Conservation (phyloP, 2,797 vertebrate species). For the Thamnophis elegans region DNA sequence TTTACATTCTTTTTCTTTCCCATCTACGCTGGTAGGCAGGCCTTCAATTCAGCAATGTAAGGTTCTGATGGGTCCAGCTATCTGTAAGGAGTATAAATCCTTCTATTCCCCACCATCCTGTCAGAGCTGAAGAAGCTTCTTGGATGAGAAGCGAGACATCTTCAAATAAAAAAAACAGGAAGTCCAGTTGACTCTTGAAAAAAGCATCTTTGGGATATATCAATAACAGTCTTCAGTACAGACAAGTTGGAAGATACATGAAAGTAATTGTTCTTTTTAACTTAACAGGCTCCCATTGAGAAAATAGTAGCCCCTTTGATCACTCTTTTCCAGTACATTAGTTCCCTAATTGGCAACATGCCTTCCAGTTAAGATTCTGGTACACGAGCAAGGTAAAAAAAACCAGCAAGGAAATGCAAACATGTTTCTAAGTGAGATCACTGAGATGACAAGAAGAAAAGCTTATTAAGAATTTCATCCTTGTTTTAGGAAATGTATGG, state of each 20-base stretch:
- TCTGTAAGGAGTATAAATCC: too few species aligned
- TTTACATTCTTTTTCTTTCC: too few species aligned
- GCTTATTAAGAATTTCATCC: not conserved
- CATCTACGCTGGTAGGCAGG: too few species aligned
- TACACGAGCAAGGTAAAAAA: not conserved
- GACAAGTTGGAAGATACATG: constrained; percentile 2
- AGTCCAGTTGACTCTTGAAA: not conserved
- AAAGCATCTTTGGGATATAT: not conserved
- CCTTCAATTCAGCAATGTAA: too few species aligned
- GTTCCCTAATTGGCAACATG: constrained; percentile 9
- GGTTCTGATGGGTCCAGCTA: too few species aligned
- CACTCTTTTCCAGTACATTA: not conserved
- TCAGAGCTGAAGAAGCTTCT: not conserved
- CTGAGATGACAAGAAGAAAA: not conserved
- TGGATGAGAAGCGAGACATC: not conserved
- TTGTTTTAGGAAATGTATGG: not conserved
- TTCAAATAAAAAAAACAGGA: not conserved
- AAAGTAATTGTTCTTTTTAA: constrained; percentile 1
- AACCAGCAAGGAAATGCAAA: constrained; percentile 3
- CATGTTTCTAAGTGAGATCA: not conserved
- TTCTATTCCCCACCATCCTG: too few species aligned
- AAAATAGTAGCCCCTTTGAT: not conserved
- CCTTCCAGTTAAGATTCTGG: not conserved
- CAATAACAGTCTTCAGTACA: not conserved
- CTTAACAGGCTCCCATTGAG: constrained; percentile 3